Base-by-base conservation (phyloP, 2,888 invertebrate species). In the Callimorpha dominula region DNA sequence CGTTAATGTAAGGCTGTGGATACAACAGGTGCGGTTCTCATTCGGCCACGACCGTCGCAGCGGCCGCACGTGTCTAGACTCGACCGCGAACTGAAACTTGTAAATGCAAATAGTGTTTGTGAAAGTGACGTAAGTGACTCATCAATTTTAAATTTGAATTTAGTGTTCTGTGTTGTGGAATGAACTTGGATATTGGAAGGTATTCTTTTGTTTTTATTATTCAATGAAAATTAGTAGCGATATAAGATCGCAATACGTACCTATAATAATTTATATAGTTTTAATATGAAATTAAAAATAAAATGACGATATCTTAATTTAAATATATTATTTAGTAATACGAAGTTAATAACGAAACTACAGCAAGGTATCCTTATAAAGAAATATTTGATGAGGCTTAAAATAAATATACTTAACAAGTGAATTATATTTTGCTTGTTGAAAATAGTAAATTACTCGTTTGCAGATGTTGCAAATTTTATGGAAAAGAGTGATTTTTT, bases 1-100 rank as follows among this genome's bases (percentile, higher is more conserved):
- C 78, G 74, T 82, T 78, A 84, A 76, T 50, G 82, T 78, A 74
- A 84, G 75, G 85, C 85, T 82, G 83, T 65, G 82, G 84, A 90
- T 75, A 91, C 93, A 93, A 93, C 94, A 94, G 94, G 94, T 94
- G 94, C 92, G 76, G 75, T 65, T 12, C 62, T 69, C 92, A 93
- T 91, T 92, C 91, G 89, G 90, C 90, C 87, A 81, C 84, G 85
- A 81, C 76, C 88, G 87, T 86, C 90, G 89, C 76, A 77, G 81
- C 78, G 82, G 88, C 80, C 90, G 90, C 90, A 89, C 92, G 93
- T 84, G 72, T 79, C 76, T 80, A 75, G 70, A 64, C 43, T 71
- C 70, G 71, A 68, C 77, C 65, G 78, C 84, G 86, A 84, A 83
- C 78, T 73, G 76, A 78, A 80, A 84, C 79, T 82, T 78, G 65